Conservation (phyloP, 1,140 invertebrate species). For the Galleria mellonella region DNA sequence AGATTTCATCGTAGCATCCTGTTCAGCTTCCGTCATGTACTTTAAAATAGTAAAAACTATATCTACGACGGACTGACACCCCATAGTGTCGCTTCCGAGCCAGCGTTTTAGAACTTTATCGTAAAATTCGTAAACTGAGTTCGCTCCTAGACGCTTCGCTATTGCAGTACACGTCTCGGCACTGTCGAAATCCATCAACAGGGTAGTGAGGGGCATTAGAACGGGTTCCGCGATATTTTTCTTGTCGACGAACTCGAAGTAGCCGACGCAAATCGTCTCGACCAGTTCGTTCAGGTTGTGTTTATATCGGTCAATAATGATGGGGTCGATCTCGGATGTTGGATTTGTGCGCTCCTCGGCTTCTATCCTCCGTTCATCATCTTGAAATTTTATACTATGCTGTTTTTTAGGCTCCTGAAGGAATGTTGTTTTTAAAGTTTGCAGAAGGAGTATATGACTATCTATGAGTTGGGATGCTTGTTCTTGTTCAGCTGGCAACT, state of each 20-base stretch:
- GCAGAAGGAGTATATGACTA: slow-evolving; percentile 29
- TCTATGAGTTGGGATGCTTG: slow-evolving; percentile 22
- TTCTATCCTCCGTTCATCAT: slow-evolving; percentile 6
- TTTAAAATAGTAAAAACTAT: slow-evolving; percentile 31
- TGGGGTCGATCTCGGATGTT: slow-evolving; percentile 2
- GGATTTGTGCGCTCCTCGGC: neutral
- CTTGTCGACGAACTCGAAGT: slow-evolving; percentile 25
- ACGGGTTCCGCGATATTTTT: slow-evolving; percentile 14
- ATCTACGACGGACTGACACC: slow-evolving; percentile 32
- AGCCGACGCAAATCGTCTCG: slow-evolving; percentile 17
- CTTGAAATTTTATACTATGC: slow-evolving; percentile 31
- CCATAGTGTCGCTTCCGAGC: slow-evolving; percentile 27
- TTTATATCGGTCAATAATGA: slow-evolving; percentile 13
- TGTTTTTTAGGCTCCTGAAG: slow-evolving; percentile 19
- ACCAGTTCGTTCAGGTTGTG: slow-evolving; percentile 27
- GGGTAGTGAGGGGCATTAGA: slow-evolving; percentile 17
- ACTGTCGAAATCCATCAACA: slow-evolving; percentile 31
- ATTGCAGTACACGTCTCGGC: slow-evolving; percentile 18
- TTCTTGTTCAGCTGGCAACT: slow-evolving; percentile 8
- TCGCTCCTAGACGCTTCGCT: slow-evolving; percentile 16
- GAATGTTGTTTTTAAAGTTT: slow-evolving; percentile 28
- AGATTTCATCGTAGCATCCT: slow-evolving; percentile 29
- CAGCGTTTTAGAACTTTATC: slow-evolving; percentile 27
- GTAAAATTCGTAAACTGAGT: slow-evolving; percentile 22
- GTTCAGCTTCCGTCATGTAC: slow-evolving; percentile 32